Percentiles rank a stretch among this genome's conserved stretches.
phyloP scores from a whole-genome alignment of 2,113 vertebrate species.

The Podocnemis expansa region DNA sequence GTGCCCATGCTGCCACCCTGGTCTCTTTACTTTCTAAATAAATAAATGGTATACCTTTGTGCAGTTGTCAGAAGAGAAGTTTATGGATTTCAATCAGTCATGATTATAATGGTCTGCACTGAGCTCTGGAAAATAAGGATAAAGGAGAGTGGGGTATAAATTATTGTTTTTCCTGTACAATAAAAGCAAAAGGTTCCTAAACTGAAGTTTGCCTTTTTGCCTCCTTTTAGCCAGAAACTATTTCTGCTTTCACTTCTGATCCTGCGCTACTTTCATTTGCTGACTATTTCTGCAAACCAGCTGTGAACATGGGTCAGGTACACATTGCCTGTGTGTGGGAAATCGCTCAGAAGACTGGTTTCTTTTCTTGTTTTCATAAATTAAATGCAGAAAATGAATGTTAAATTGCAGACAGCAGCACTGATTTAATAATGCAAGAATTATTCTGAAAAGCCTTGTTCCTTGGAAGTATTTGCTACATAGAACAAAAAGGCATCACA shows the following conservation, averaged over 20 bases:
- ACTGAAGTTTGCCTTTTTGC: background rate
- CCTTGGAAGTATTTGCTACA: background rate
- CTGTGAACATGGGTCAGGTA: conserved; percentile 86
- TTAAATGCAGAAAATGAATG: background rate
- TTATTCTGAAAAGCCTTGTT: background rate
- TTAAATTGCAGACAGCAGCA: background rate
- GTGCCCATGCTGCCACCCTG: too few relatives aligned
- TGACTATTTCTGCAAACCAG: conserved; percentile 93
- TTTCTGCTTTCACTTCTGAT: conserved; percentile 96
- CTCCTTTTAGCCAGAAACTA: conserved; percentile 88
- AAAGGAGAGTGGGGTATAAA: background rate
- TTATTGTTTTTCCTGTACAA: background rate
- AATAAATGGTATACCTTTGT: background rate
- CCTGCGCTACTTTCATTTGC: conserved; percentile 94
- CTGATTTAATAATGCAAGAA: background rate
- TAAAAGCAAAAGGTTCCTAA: background rate
- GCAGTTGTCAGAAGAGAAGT: fast-evolving
- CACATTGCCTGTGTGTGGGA: background rate
- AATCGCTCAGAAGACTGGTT: background rate
- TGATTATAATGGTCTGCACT: background rate
- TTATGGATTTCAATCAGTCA: fast-evolving
- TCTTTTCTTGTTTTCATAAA: background rate
- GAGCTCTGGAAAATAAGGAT: background rate
- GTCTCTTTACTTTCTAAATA: background rate
- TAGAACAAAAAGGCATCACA: background rate